These are phyloP conservation scores for Rhagophthalmus giganteus DNA, from an alignment of 2,888 invertebrate species.

Conservation along the genomic window DNA sequence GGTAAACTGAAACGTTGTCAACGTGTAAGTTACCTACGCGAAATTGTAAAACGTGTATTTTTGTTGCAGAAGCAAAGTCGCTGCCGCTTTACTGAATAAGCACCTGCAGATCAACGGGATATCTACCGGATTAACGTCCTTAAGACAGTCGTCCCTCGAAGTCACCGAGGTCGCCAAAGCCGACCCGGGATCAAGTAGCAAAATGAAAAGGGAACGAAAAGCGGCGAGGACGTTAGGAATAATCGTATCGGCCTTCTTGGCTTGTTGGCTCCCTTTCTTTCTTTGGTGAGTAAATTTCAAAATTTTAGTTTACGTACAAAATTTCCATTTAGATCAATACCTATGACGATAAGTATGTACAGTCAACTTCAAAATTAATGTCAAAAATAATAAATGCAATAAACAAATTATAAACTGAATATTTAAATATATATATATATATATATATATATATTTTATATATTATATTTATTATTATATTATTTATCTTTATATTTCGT, in stretches of 20 bases:
- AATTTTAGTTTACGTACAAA: neutral
- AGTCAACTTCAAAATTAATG: too few relatives aligned
- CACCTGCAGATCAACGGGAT: conserved; percentile 90
- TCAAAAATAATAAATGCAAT: too few relatives aligned
- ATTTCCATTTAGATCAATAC: neutral
- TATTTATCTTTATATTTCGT: too few relatives aligned
- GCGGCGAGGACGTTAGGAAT: conserved; percentile 94
- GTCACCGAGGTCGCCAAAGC: conserved; percentile 50
- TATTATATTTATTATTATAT: neutral
- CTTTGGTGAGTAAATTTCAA: conserved; percentile 68
- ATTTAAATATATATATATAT: neutral
- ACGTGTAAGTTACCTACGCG: too few relatives aligned
- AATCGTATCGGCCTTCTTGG: conserved; percentile 93
- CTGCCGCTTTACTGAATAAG: conserved; percentile 82
- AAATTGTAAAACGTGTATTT: too few relatives aligned
- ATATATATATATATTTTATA: neutral
- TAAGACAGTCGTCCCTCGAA: conserved; percentile 56
- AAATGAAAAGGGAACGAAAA: conserved; percentile 86
- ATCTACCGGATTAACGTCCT: conserved; percentile 63
- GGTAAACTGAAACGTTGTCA: too few relatives aligned
- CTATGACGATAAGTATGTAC: too few relatives aligned
- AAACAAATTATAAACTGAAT: neutral
- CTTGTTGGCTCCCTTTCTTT: conserved; percentile 96
- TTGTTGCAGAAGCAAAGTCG: conserved; percentile 80
- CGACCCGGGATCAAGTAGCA: conserved; percentile 69